Evolutionary conservation across 2,888 invertebrate genomes (phyloP).

Genomic region (Barypeithes pellucidus): DNA sequence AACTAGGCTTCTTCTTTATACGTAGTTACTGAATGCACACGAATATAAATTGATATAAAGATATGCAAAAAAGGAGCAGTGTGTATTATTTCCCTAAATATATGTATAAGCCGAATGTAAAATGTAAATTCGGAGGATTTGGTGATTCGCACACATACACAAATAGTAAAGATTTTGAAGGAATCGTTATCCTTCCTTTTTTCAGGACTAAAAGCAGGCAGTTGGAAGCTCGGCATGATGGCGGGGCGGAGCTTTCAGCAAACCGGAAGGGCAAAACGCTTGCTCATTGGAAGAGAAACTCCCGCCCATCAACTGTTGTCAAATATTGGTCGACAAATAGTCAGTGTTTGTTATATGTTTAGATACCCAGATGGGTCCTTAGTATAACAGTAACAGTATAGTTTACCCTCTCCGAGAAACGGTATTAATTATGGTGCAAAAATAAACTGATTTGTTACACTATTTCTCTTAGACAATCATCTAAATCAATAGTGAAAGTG

Average conservation of each 20-base stretch:
- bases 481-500: conserved; percentile 41
- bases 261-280: conserved; percentile 65
- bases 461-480: conserved; percentile 58
- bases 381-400: conserved; percentile 68
- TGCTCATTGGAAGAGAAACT: conserved; percentile 65
- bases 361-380: conserved; percentile 70
- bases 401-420: conserved; percentile 67
- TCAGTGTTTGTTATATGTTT: conserved; percentile 72
- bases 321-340: conserved; percentile 73
- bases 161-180: conserved; percentile 64
- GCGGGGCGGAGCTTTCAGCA: conserved; percentile 68
- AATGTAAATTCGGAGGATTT: conserved; percentile 63
- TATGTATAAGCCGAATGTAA: conserved; percentile 53
- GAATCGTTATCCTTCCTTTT: conserved; percentile 62
- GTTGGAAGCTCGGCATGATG: conserved; percentile 69
- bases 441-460: conserved; percentile 60
- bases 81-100: conserved; percentile 46
- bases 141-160: conserved; percentile 55
- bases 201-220: conserved; percentile 60
- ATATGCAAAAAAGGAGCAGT: conserved; percentile 26
- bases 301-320: conserved; percentile 70
- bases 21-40: not conserved
- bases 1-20: conserved; percentile 6
- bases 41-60: conserved; percentile 20
- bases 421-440: conserved; percentile 62